Conservation (phyloP, 2,113 vertebrate genomes). For the Chionodraco myersi region DNA sequence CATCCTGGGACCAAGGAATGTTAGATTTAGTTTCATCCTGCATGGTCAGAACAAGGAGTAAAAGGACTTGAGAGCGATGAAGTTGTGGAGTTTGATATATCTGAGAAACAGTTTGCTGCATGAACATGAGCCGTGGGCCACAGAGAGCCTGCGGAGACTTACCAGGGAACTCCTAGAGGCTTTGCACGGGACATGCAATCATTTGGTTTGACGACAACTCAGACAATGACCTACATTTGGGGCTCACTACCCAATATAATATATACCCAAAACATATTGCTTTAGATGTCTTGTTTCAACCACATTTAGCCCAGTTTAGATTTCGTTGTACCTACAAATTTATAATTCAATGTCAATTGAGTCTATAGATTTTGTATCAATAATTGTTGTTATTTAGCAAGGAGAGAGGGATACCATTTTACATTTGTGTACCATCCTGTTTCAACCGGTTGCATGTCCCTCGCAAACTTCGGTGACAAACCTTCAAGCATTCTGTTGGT, state of each 20-base stretch:
- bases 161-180: constrained; percentile 8
- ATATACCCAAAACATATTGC: too few species aligned
- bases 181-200: constrained; percentile 58
- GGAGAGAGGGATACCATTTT: neutral
- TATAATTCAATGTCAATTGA: neutral
- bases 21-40: constrained; percentile 50
- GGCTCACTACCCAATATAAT: neutral
- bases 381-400: neutral
- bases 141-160: constrained; percentile 42
- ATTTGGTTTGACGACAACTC: constrained; percentile 26
- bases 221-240: neutral
- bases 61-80: constrained; percentile 27
- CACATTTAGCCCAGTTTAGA: constrained; percentile 7
- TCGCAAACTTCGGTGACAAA: constrained; percentile 10
- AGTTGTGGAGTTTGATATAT: constrained; percentile 35
- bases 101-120: constrained; percentile 40
- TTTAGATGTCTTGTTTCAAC: constrained; percentile 4
- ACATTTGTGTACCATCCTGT: neutral
- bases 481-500: constrained; percentile 4
- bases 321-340: constrained; percentile 2
- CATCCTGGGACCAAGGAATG: constrained; percentile 50
- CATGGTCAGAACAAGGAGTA: constrained; percentile 34
- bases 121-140: constrained; percentile 53
- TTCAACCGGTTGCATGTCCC: constrained; percentile 48
- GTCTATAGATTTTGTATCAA: neutral